phyloP scores from a whole-genome alignment of 2,888 invertebrate genomes.

The Cephus spinipes region DNA sequence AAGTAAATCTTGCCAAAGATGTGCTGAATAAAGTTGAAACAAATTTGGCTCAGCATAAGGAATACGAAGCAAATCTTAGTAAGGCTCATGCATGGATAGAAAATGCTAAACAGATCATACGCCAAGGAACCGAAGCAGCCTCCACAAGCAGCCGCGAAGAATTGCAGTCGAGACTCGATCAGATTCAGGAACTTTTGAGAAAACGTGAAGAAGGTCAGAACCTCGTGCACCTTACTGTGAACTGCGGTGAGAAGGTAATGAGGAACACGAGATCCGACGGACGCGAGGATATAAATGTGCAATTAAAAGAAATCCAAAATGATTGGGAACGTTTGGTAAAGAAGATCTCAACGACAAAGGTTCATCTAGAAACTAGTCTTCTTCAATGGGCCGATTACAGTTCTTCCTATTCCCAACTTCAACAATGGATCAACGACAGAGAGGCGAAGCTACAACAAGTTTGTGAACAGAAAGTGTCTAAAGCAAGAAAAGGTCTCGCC shows the following conservation, averaged over 20 bases:
- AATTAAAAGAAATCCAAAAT: constrained; percentile 88
- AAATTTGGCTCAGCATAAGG: constrained; percentile 86
- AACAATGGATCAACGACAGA: constrained; percentile 94
- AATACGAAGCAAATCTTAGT: constrained; percentile 80
- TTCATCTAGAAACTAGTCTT: constrained; percentile 88
- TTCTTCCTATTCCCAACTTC: constrained; percentile 90
- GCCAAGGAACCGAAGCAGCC: constrained; percentile 83
- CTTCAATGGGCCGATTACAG: constrained; percentile 97
- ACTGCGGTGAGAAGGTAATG: constrained; percentile 90
- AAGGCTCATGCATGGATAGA: constrained; percentile 89
- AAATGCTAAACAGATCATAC: constrained; percentile 84
- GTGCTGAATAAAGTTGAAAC: constrained; percentile 91
- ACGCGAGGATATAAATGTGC: constrained; percentile 85
- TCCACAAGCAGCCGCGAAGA: constrained; percentile 84
- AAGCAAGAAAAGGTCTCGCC: constrained; percentile 81
- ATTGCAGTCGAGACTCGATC: constrained; percentile 82
- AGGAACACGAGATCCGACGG: constrained; percentile 91
- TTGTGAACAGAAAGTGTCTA: constrained; percentile 84
- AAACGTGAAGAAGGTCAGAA: constrained; percentile 90
- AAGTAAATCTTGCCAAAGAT: constrained; percentile 89
- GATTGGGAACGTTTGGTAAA: constrained; percentile 94
- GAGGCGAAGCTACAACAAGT: constrained; percentile 93
- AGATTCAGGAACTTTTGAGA: constrained; percentile 83
- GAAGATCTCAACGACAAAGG: constrained; percentile 92
- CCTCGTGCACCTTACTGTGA: constrained; percentile 86